Conservation (phyloP, 35 echinoderm and acorn worm genomes). For the Diadema setosum region DNA sequence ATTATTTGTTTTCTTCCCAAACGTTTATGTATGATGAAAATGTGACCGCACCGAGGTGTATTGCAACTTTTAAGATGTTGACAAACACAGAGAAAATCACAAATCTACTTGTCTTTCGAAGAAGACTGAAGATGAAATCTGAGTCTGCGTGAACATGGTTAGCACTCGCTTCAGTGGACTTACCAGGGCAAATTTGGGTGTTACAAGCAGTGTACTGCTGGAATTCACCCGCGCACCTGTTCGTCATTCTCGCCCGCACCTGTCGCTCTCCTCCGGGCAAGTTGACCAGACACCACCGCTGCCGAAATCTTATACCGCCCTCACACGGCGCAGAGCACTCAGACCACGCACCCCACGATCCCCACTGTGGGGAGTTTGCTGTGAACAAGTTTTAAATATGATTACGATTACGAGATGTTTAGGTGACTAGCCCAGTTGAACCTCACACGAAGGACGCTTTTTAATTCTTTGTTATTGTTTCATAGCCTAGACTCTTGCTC, state of each 20-base stretch:
- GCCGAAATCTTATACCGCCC: slow-evolving; percentile 9
- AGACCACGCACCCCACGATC: slow-evolving; percentile 47
- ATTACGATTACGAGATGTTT: no score
- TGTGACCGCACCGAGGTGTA: no score
- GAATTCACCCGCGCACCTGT: slow-evolving; percentile 31
- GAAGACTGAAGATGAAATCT: neutral
- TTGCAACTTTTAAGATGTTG: no score
- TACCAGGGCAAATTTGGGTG: slow-evolving; percentile 34
- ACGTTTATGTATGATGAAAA: no score
- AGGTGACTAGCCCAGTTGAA: no score
- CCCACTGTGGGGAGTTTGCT: slow-evolving; percentile 43
- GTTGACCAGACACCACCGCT: neutral
- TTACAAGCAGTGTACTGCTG: slow-evolving; percentile 22
- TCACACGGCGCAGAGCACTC: slow-evolving; percentile 59
- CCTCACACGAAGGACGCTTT: no score
- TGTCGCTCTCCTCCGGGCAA: neutral
- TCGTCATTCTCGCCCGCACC: neutral
- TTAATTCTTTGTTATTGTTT: no score
- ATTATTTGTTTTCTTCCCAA: no score
- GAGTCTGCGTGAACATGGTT: no score
- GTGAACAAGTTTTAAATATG: no score
- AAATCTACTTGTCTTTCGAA: neutral
- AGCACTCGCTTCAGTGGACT: neutral
- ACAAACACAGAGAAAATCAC: neutral
- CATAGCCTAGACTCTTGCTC: no score